Conservation (phyloP, 2,888 invertebrate species). For the Pachycephus smyrnensis region DNA sequence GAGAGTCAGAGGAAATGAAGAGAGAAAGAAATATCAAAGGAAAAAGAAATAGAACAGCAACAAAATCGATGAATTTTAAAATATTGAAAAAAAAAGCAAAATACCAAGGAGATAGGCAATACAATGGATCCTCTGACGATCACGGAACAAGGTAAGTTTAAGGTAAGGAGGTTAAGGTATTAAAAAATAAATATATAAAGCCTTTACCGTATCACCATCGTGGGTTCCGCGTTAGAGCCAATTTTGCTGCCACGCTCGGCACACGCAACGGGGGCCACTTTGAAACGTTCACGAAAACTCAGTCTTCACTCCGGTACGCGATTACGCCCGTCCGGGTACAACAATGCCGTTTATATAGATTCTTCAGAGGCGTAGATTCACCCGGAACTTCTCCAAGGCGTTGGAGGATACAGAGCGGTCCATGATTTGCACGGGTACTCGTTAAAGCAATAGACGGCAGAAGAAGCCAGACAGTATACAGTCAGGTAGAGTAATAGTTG, state of each 20-base stretch:
- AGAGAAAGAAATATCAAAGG: too few species aligned
- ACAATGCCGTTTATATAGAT: too few species aligned
- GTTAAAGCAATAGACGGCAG: too few species aligned
- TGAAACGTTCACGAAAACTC: slow-evolving; percentile 10
- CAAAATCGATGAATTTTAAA: not conserved
- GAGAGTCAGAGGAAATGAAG: too few species aligned
- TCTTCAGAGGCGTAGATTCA: too few species aligned
- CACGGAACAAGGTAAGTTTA: not conserved
- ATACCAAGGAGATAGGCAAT: not conserved
- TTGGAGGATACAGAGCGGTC: not conserved
- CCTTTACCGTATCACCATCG: slow-evolving; percentile 64
- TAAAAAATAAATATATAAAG: not conserved
- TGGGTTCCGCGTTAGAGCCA: slow-evolving; percentile 62
- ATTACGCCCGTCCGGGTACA: too few species aligned
- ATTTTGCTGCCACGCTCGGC: slow-evolving; percentile 55
- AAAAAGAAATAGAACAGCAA: too few species aligned
- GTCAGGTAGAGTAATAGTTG: too few species aligned
- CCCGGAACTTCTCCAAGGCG: too few species aligned
- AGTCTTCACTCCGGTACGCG: not conserved
- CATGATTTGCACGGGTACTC: not conserved
- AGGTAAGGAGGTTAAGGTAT: not conserved
- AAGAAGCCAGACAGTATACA: too few species aligned
- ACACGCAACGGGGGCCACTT: slow-evolving; percentile 56
- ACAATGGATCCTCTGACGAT: too few species aligned
- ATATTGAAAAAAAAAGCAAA: not conserved